These are phyloP conservation scores for Hirudinaria manillensis DNA, from an alignment of 2,888 invertebrate species.

Conservation along the genomic window DNA sequence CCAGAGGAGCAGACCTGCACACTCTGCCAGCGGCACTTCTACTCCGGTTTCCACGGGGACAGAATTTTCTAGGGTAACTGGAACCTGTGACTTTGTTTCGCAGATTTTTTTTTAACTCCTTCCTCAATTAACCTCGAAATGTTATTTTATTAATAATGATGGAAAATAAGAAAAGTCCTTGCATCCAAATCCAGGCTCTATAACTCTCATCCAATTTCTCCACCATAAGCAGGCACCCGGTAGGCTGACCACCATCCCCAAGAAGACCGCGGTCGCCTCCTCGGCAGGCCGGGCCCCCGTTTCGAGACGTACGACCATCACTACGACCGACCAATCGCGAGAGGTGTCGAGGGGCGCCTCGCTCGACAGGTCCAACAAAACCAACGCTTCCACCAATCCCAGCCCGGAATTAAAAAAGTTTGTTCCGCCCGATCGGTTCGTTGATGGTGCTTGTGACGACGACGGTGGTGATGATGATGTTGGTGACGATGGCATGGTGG, in stretches of 20 bases:
- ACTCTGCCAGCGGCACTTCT: neutral
- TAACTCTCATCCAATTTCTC: neutral
- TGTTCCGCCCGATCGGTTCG: neutral
- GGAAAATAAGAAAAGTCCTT: no score
- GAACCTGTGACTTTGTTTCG: neutral
- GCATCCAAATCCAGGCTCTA: no score
- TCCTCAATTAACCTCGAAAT: no score
- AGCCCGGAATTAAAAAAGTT: constrained; percentile 33
- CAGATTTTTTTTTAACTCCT: neutral
- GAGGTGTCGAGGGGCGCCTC: constrained; percentile 26
- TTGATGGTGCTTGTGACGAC: neutral
- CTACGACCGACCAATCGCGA: neutral
- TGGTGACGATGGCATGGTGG: neutral
- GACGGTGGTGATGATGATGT: neutral
- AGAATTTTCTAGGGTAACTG: constrained; percentile 6
- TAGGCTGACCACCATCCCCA: constrained; percentile 29
- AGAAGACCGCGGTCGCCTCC: constrained; percentile 18
- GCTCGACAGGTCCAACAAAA: constrained; percentile 30
- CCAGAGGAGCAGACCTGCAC: neutral
- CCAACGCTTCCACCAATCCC: constrained; percentile 23
- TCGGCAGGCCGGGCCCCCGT: neutral
- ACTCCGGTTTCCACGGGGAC: neutral
- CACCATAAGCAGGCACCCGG: constrained; percentile 23
- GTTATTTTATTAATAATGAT: no score
- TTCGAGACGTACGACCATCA: constrained; percentile 28